phyloP scores from a whole-genome alignment of 1,140 invertebrate species.

The Hyposmocoma kahamanoa region DNA sequence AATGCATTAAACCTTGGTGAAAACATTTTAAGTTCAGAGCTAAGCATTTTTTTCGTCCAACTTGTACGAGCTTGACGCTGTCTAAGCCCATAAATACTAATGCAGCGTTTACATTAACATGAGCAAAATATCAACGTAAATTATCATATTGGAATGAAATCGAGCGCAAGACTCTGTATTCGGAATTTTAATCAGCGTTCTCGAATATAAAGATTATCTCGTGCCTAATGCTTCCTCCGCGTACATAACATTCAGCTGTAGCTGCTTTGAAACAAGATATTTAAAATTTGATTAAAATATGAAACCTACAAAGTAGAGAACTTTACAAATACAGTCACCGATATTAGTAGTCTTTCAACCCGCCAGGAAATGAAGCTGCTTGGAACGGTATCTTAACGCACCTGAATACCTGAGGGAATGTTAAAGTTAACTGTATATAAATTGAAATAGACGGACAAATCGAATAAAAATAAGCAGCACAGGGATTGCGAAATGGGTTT shows the following conservation, averaged over 20 bases:
- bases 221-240: conserved; percentile 7
- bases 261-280: neutral
- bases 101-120: conserved; percentile 11
- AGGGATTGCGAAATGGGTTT: conserved; percentile 21
- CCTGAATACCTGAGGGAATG: conserved; percentile 6
- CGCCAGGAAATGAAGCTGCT: neutral
- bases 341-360: neutral
- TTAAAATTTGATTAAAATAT: neutral
- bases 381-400: neutral
- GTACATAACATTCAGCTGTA: neutral
- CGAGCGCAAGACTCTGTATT: conserved; percentile 11
- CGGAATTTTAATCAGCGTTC: conserved; percentile 24
- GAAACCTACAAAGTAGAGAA: neutral
- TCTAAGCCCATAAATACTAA: conserved; percentile 6
- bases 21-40: neutral
- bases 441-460: conserved; percentile 23
- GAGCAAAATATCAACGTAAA: conserved; percentile 14
- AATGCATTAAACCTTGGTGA: neutral
- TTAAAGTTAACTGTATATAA: conserved; percentile 11
- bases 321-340: neutral
- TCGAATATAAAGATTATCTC: conserved; percentile 16
- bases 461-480: conserved; percentile 27
- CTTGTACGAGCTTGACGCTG: neutral
- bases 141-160: conserved; percentile 17
- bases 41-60: neutral